A percentile compares a stretch with the other conserved stretches of the same genome.
Evolutionary conservation across 2,888 invertebrate genomes (phyloP).

Genomic region (Volucella zonaria): DNA sequence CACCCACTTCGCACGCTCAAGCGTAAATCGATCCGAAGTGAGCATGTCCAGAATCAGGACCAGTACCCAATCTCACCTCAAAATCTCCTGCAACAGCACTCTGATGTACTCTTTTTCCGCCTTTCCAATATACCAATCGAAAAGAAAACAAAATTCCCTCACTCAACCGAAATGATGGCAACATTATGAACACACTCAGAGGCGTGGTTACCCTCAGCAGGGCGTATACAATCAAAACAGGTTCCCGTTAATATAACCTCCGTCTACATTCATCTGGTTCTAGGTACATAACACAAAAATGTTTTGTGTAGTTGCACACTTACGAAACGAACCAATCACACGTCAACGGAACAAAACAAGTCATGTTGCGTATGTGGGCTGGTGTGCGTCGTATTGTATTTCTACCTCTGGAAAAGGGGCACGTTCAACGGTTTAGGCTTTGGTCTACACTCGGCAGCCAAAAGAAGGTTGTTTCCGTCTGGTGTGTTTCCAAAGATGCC

Average conservation of each 20-base stretch:
- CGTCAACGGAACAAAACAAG: constrained; percentile 50
- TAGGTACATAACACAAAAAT: constrained; percentile 19
- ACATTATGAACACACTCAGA: constrained; percentile 53
- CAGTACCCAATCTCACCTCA: constrained; percentile 27
- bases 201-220: constrained; percentile 67
- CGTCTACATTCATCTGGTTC: constrained; percentile 46
- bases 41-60: constrained; percentile 48
- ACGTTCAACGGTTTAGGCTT: constrained; percentile 14
- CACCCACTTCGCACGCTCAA: too few relatives aligned
- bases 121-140: background rate
- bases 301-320: constrained; percentile 30
- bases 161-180: constrained; percentile 68
- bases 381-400: constrained; percentile 3
- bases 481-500: constrained; percentile 15
- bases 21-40: constrained; percentile 49
- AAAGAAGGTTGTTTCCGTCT: constrained; percentile 47
- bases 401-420: constrained; percentile 37
- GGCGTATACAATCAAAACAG: constrained; percentile 65
- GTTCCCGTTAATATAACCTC: constrained; percentile 53
- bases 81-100: constrained; percentile 24
- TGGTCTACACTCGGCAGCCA: constrained; percentile 10
- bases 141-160: constrained; percentile 47
- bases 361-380: constrained; percentile 2
- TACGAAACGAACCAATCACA: constrained; percentile 56
- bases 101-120: constrained; percentile 3